phyloP scores from a whole-genome alignment of 92 coral and sea anemone species.

The Palythoa grandis region DNA sequence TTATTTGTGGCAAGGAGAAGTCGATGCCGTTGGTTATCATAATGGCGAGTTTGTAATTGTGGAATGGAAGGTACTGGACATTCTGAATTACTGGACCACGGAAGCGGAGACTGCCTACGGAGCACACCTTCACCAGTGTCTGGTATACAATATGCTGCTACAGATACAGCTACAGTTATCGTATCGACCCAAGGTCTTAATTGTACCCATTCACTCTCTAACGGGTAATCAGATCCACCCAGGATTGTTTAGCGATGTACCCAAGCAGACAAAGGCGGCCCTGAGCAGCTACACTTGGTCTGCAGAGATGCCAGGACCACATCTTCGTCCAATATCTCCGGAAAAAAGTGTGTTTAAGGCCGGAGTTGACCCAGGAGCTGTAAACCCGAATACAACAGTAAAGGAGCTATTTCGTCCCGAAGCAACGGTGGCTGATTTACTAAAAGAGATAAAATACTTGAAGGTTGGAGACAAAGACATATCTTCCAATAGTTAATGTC shows the following conservation, averaged over 20 bases:
- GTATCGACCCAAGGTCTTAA: constrained; percentile 55
- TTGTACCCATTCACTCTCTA: constrained; percentile 47
- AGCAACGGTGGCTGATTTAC: constrained; percentile 33
- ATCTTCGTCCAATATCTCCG: neutral
- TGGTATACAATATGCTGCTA: constrained; percentile 61
- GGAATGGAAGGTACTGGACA: constrained; percentile 60
- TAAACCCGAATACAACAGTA: constrained; percentile 12
- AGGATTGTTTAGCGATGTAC: constrained; percentile 47
- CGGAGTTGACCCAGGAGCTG: constrained; percentile 27
- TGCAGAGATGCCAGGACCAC: constrained; percentile 13
- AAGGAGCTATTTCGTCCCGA: constrained; percentile 40
- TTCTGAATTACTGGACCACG: constrained; percentile 35
- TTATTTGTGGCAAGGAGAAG: constrained; percentile 40
- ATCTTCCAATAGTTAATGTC: neutral
- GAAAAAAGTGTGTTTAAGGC: constrained; percentile 27
- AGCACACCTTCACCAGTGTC: constrained; percentile 61
- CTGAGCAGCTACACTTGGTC: constrained; percentile 47
- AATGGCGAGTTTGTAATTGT: constrained; percentile 49
- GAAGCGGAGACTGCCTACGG: constrained; percentile 20
- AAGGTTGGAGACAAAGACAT: constrained; percentile 19
- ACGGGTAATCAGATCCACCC: constrained; percentile 45
- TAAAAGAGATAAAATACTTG: constrained; percentile 23
- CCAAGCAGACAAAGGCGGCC: constrained; percentile 47
- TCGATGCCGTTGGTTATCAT: constrained; percentile 53
- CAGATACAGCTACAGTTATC: constrained; percentile 54